A percentile compares a stretch with the other conserved stretches of the same genome.
Conservation (phyloP, 1,140 invertebrate species). For the Elysia chlorotica region DNA sequence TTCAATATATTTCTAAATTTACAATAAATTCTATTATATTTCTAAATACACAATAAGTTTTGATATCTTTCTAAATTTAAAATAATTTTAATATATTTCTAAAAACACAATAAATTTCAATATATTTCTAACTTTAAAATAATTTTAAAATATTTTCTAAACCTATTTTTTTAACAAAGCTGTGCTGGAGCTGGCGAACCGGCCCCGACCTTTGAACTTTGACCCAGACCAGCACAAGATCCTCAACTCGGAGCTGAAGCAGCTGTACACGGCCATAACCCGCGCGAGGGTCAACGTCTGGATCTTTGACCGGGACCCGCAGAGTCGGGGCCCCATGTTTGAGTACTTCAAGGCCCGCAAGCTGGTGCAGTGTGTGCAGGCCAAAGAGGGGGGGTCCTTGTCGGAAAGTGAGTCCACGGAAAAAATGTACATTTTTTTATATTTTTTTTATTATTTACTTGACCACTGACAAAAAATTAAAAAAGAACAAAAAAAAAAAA, state of each 20-base stretch:
- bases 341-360: slow-evolving; percentile 49
- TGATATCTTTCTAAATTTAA: too few species aligned
- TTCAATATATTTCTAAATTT: too few species aligned
- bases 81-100: too few species aligned
- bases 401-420: too few species aligned
- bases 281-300: slow-evolving; percentile 53
- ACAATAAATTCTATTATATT: too few species aligned
- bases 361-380: slow-evolving; percentile 32
- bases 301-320: slow-evolving; percentile 52
- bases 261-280: slow-evolving; percentile 52
- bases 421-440: too few species aligned
- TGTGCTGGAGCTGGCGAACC: slow-evolving; percentile 32
- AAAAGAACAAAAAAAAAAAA: background rate
- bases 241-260: slow-evolving; percentile 53
- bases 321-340: slow-evolving; percentile 51
- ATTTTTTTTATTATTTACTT: too few species aligned
- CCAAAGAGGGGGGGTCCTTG: background rate
- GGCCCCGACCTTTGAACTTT: slow-evolving; percentile 50
- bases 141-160: too few species aligned
- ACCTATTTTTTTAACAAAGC: too few species aligned
- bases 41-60: too few species aligned
- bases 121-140: too few species aligned
- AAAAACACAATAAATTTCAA: too few species aligned
- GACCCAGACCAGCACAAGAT: slow-evolving; percentile 54
- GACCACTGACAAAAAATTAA: slow-evolving; percentile 4